phyloP scores from a whole-genome alignment of 1,140 invertebrate genomes.

The Luehdorfia chinensis region DNA sequence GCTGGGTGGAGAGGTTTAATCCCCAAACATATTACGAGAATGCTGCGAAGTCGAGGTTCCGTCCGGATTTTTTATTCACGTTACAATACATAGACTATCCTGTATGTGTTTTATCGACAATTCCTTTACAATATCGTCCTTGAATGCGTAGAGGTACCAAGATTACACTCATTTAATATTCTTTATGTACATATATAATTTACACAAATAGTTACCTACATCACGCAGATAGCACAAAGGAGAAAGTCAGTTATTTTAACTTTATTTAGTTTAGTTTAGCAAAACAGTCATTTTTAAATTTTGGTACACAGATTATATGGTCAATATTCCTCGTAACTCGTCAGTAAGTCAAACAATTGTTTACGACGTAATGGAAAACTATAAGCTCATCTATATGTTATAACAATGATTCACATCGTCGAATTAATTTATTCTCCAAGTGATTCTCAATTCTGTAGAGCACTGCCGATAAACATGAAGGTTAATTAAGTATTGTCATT shows the following conservation, averaged over 20 bases:
- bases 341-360: constrained; percentile 6
- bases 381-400: constrained; percentile 6
- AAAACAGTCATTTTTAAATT: no score
- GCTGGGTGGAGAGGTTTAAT: constrained; percentile 43
- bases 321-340: not conserved
- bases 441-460: not conserved
- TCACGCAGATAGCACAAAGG: no score
- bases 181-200: no score
- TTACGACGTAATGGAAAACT: constrained; percentile 6
- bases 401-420: constrained; percentile 2
- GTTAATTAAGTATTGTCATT: not conserved
- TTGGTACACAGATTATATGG: no score
- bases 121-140: no score
- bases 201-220: no score
- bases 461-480: not conserved
- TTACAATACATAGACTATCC: constrained; percentile 10
- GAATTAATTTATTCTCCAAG: constrained; percentile 1
- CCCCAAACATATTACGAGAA: constrained; percentile 66
- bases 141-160: not conserved
- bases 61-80: constrained; percentile 43
- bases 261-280: no score
- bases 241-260: no score
- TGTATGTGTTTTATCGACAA: constrained; percentile 21
- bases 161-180: not conserved
- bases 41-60: constrained; percentile 44